These are phyloP conservation scores for Nesometra sesokonis DNA, from an alignment of 35 echinoderm and acorn worm genomes.

Conservation along the genomic window DNA sequence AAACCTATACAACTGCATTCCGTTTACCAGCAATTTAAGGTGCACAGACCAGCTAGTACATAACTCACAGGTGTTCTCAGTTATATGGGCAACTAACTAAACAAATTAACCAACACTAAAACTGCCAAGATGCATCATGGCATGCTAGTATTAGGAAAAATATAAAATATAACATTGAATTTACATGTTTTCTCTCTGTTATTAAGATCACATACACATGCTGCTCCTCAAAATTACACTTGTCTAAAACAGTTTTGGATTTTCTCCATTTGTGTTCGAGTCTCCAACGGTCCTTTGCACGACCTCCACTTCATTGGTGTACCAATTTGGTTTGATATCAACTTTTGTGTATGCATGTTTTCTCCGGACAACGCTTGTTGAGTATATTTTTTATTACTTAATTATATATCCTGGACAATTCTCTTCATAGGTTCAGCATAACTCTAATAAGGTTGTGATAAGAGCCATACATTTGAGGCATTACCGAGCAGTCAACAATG, in stretches of 20 bases:
- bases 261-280: slow-evolving; percentile 37
- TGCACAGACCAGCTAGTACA: too few relatives aligned
- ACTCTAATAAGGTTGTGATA: background rate
- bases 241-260: slow-evolving; percentile 23
- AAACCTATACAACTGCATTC: too few relatives aligned
- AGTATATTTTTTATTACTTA: background rate
- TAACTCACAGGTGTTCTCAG: too few relatives aligned
- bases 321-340: slow-evolving; percentile 27
- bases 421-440: background rate
- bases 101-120: too few relatives aligned
- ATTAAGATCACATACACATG: background rate
- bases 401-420: background rate
- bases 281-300: background rate
- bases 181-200: background rate
- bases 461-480: background rate
- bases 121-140: too few relatives aligned
- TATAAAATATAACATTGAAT: too few relatives aligned
- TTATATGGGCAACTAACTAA: too few relatives aligned
- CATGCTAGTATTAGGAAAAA: too few relatives aligned
- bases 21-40: too few relatives aligned
- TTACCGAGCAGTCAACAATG: background rate
- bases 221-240: slow-evolving; percentile 27
- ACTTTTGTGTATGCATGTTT: slow-evolving; percentile 1
- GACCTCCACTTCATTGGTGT: slow-evolving; percentile 25
- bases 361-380: slow-evolving; percentile 15